phyloP scores from a whole-genome alignment of 2,888 invertebrate species.

The Mesochorus sp. region DNA sequence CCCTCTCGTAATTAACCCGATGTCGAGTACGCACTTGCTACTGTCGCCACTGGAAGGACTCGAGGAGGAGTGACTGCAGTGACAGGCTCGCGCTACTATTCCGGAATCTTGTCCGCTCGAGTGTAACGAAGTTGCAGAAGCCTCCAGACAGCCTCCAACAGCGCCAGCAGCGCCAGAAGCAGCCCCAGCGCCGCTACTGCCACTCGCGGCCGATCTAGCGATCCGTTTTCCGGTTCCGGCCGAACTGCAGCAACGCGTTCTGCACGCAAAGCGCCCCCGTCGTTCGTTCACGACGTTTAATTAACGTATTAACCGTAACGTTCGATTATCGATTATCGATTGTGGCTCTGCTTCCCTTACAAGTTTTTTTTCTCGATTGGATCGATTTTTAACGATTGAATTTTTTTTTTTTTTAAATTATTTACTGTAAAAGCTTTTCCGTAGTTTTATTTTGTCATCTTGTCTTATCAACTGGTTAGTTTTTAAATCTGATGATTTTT shows the following conservation, averaged over 20 bases:
- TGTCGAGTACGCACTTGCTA: constrained; percentile 85
- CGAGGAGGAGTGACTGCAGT: constrained; percentile 87
- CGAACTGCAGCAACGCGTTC: constrained; percentile 62
- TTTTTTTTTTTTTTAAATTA: too few species aligned
- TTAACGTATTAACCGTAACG: background rate
- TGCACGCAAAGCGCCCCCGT: constrained; percentile 52
- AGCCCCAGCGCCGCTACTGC: constrained; percentile 73
- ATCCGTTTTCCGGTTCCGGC: constrained; percentile 72
- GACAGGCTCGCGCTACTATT: constrained; percentile 85
- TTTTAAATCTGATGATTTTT: too few species aligned
- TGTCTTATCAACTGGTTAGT: too few species aligned
- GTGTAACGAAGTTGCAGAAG: constrained; percentile 90
- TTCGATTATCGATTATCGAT: too few species aligned
- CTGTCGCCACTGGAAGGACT: constrained; percentile 88
- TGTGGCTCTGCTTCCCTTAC: too few species aligned
- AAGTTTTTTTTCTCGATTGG: too few species aligned
- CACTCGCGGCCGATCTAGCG: constrained; percentile 70
- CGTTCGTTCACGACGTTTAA: constrained; percentile 63
- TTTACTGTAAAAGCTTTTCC: too few species aligned
- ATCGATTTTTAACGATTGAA: too few species aligned
- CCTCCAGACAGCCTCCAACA: constrained; percentile 84
- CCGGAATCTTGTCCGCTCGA: constrained; percentile 93
- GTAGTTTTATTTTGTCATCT: too few species aligned
- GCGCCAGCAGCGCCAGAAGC: constrained; percentile 65
- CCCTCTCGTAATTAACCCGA: constrained; percentile 7